phyloP scores from a whole-genome alignment of 2,888 invertebrate genomes.

The Cheilosia variabilis region DNA sequence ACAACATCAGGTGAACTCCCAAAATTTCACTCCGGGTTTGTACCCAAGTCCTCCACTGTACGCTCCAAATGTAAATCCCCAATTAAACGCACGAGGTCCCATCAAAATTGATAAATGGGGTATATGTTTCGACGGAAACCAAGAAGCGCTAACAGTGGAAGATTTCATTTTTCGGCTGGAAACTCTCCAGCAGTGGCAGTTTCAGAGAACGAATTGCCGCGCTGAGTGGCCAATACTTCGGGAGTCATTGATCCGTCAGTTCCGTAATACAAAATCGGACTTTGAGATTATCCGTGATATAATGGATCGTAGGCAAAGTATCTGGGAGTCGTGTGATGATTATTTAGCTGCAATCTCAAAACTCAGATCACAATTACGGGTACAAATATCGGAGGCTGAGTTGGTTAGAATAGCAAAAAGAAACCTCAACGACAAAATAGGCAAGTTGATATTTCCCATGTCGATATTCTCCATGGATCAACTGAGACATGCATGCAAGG shows the following conservation, averaged over 20 bases:
- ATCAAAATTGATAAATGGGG: slow-evolving; percentile 20
- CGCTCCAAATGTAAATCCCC: too few relatives aligned
- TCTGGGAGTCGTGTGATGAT: slow-evolving; percentile 14
- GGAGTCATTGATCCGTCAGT: neutral
- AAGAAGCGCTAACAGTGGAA: neutral
- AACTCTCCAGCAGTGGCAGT: slow-evolving; percentile 10
- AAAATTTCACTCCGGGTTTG: too few relatives aligned
- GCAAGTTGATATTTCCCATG: slow-evolving; percentile 1
- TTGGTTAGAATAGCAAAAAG: neutral
- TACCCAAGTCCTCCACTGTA: too few relatives aligned
- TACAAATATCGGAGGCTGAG: neutral
- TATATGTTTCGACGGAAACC: neutral
- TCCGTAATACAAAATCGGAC: slow-evolving; percentile 17
- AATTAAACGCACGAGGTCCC: neutral
- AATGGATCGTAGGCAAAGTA: slow-evolving; percentile 3
- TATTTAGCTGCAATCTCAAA: neutral
- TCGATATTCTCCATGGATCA: neutral
- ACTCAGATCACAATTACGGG: slow-evolving; percentile 1
- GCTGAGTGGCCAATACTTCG: slow-evolving; percentile 11
- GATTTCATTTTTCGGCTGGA: neutral
- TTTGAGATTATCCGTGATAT: slow-evolving; percentile 12
- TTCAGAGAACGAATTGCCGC: neutral
- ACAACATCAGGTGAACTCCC: too few relatives aligned
- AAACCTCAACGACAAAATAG: neutral
- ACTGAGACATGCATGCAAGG: slow-evolving; percentile 12